phyloP scores from a whole-genome alignment of 2,113 vertebrate species.

The Coryphaenoides rupestris region DNA sequence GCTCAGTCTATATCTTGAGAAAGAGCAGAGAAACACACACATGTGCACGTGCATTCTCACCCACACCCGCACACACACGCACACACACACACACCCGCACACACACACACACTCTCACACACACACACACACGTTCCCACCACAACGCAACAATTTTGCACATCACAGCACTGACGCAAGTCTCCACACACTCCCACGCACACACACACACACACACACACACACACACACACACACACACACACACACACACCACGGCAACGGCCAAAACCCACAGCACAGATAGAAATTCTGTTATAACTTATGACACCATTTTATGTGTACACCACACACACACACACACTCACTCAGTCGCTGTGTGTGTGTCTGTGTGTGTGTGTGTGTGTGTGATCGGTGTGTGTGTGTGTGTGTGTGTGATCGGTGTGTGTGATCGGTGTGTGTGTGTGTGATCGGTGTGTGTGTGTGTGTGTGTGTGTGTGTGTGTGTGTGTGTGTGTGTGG shows the following conservation, averaged over 20 bases:
- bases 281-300: too few species aligned
- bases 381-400: too few species aligned
- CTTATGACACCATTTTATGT: too few species aligned
- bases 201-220: conserved; percentile 20
- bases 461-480: too few species aligned
- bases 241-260: conserved; percentile 5
- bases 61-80: conserved; percentile 8
- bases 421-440: too few species aligned
- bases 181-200: neutral
- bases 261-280: neutral
- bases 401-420: too few species aligned
- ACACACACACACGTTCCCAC: conserved; percentile 7
- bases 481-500: too few species aligned
- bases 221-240: conserved; percentile 25
- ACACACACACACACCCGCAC: conserved; percentile 2
- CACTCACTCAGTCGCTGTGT: too few species aligned
- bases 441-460: too few species aligned
- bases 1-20: conserved; percentile 31
- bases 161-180: neutral
- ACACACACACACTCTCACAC: neutral
- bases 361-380: too few species aligned
- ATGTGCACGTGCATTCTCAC: conserved; percentile 6
- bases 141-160: conserved; percentile 3
- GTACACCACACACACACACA: conserved; percentile 11
- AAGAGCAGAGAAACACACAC: conserved; percentile 21